These are phyloP conservation scores for Aricia artaxerxes DNA, from an alignment of 2,888 invertebrate species.

Conservation along the genomic window DNA sequence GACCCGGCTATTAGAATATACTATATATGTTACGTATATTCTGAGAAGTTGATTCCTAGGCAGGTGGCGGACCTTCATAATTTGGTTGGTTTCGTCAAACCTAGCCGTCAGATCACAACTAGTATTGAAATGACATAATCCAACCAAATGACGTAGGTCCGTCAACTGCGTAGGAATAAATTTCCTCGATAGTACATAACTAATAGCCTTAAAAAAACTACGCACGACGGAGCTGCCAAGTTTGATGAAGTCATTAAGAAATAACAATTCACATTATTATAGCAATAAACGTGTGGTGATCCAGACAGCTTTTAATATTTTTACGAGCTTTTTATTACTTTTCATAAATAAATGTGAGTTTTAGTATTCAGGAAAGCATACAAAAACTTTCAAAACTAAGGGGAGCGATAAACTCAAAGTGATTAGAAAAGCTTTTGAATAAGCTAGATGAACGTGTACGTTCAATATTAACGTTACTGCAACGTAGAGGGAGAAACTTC, in stretches of 20 bases:
- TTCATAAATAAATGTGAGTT: background rate
- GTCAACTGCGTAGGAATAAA: too few relatives aligned
- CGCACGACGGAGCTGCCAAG: background rate
- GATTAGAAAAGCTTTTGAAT: slow-evolving; percentile 23
- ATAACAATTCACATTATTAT: background rate
- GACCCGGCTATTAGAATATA: background rate
- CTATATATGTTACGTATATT: background rate
- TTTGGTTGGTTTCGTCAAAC: too few relatives aligned
- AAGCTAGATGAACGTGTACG: slow-evolving; percentile 45
- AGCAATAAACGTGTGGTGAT: background rate
- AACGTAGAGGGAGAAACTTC: slow-evolving; percentile 60
- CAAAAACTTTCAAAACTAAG: background rate
- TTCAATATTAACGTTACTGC: slow-evolving; percentile 51
- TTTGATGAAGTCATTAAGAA: background rate
- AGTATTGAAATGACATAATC: too few relatives aligned
- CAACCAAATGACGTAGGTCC: too few relatives aligned
- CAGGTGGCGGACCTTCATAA: too few relatives aligned
- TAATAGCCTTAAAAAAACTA: too few relatives aligned
- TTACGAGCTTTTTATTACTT: slow-evolving; percentile 13
- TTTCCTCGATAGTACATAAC: too few relatives aligned
- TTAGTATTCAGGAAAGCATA: background rate
- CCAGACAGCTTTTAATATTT: background rate
- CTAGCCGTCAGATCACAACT: too few relatives aligned
- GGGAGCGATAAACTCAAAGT: background rate
- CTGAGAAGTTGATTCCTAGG: too few relatives aligned